A percentile compares a stretch with the other conserved stretches of the same genome.
Evolutionary conservation across 1,140 invertebrate species (phyloP).

Genomic region (Drosophila bocki): DNA sequence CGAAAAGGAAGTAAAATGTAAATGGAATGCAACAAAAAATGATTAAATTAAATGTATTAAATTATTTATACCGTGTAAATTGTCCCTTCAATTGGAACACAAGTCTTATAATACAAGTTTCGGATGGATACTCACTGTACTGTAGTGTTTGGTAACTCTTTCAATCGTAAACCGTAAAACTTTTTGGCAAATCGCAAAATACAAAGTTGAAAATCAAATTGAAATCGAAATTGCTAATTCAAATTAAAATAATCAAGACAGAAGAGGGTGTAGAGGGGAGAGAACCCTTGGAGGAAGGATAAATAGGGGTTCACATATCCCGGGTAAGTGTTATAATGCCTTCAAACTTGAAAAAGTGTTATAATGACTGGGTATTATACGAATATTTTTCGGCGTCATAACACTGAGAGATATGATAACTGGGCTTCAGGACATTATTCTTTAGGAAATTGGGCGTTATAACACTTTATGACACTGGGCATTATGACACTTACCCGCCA

Average conservation of each 20-base stretch:
- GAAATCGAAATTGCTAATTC: conserved; percentile 27
- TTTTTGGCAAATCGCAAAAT: conserved; percentile 43
- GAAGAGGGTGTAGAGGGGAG: neutral
- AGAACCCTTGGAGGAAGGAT: neutral
- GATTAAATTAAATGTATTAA: conserved; percentile 64
- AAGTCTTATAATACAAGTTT: neutral
- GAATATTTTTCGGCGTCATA: neutral
- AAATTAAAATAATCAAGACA: conserved; percentile 22
- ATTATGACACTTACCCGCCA: neutral
- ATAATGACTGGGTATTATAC: neutral
- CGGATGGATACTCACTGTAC: conserved; percentile 7
- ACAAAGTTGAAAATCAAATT: conserved; percentile 14
- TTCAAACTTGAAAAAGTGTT: neutral
- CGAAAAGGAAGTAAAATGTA: conserved; percentile 54
- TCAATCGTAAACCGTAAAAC: conserved; percentile 33
- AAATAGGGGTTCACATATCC: conserved; percentile 2
- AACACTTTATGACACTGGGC: neutral
- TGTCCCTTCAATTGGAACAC: conserved; percentile 32
- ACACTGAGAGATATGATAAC: too few species aligned
- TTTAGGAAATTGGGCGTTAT: neutral
- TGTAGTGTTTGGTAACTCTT: conserved; percentile 36
- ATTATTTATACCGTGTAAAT: conserved; percentile 72
- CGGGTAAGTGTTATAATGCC: neutral
- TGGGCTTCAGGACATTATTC: too few species aligned
- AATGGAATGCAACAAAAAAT: conserved; percentile 51